These are phyloP conservation scores for Epistrophella euchroma DNA, from an alignment of 2,888 invertebrate genomes.

Conservation along the genomic window DNA sequence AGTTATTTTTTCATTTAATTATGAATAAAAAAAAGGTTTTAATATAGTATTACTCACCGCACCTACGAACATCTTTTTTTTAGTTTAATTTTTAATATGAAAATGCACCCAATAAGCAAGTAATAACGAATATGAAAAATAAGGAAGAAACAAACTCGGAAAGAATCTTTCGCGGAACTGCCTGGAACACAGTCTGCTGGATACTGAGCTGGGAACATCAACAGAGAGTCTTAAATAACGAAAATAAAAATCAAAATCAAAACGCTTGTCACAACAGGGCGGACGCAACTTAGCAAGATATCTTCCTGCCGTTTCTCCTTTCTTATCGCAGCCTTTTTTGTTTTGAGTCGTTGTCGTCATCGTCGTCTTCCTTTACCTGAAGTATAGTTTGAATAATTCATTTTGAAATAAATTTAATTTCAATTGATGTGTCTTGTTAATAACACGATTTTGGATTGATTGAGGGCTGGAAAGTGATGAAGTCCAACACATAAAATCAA, in stretches of 20 bases:
- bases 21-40: background rate
- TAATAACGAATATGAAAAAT: background rate
- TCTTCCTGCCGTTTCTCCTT: constrained; percentile 34
- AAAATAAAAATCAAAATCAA: constrained; percentile 52
- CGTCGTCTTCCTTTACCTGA: constrained; percentile 11
- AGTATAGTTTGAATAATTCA: constrained; percentile 49
- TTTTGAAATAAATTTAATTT: constrained; percentile 35
- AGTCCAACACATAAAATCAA: background rate
- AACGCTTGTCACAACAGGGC: constrained; percentile 18
- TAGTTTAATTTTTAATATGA: background rate
- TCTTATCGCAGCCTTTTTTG: constrained; percentile 11
- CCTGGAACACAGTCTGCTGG: constrained; percentile 58
- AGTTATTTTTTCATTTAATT: background rate
- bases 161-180: constrained; percentile 52
- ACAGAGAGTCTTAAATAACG: constrained; percentile 66
- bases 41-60: constrained; percentile 44
- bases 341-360: background rate
- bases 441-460: background rate
- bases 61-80: constrained; percentile 43
- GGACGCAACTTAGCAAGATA: constrained; percentile 5
- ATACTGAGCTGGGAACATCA: constrained; percentile 60
- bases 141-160: constrained; percentile 16
- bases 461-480: background rate
- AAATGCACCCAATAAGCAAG: background rate
- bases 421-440: background rate